Conservation (phyloP, 2,113 vertebrate genomes). For the Benitochromis conjunctus region DNA sequence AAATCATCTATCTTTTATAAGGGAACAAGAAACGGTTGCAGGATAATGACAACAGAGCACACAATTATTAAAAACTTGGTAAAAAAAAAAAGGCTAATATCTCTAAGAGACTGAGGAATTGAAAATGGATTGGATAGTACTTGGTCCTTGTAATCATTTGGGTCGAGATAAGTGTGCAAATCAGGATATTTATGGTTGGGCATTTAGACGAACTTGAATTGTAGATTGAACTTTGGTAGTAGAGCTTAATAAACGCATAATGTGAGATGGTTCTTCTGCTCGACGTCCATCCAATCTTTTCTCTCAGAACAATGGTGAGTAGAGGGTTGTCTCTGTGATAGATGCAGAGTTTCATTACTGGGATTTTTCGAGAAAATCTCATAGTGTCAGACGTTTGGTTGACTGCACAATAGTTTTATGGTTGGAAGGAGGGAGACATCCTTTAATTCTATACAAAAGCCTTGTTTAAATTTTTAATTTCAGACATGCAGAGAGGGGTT, state of each 20-base stretch:
- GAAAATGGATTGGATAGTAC: background rate
- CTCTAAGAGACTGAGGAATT: background rate
- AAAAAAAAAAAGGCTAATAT: background rate
- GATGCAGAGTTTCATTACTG: background rate
- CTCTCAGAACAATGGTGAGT: background rate
- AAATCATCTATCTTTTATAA: too few relatives aligned
- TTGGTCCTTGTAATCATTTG: background rate
- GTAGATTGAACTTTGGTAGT: background rate
- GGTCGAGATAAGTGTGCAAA: background rate
- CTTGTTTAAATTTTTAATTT: background rate
- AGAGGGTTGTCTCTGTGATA: background rate
- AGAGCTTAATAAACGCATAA: background rate
- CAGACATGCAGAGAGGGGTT: background rate
- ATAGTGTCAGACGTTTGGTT: background rate
- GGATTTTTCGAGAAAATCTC: background rate
- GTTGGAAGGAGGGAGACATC: background rate
- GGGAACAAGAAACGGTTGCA: background rate
- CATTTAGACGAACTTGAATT: background rate
- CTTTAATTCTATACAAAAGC: background rate
- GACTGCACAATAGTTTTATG: background rate
- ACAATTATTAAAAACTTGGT: background rate
- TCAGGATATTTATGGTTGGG: background rate
- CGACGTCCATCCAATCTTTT: background rate
- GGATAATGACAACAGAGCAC: background rate
- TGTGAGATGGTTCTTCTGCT: background rate